These are phyloP conservation scores for Coronaproctus castanopsis DNA, from an alignment of 2,888 invertebrate species.

Conservation along the genomic window DNA sequence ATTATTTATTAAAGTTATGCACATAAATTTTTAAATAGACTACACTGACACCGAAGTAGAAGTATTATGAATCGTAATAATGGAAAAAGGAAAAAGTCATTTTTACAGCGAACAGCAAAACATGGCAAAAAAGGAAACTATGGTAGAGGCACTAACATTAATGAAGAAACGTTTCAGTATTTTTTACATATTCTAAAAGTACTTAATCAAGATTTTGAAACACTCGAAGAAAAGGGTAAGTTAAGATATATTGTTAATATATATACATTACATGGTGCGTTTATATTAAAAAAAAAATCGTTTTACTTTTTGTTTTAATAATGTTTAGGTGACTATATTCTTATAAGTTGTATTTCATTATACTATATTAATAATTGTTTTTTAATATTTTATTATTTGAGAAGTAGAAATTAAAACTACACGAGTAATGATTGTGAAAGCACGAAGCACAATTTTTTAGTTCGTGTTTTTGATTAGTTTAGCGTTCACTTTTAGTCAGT, in stretches of 20 bases:
- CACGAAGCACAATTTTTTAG: too few species aligned
- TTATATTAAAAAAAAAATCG: background rate
- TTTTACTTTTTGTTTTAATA: background rate
- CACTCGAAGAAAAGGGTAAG: constrained; percentile 14
- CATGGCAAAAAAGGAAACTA: constrained; percentile 13
- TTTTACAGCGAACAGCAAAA: constrained; percentile 12
- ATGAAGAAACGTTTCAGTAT: constrained; percentile 16
- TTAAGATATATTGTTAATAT: background rate
- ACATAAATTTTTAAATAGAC: too few species aligned
- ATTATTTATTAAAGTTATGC: too few species aligned
- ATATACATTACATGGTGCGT: too few species aligned
- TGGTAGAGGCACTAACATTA: constrained; percentile 13
- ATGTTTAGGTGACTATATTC: background rate
- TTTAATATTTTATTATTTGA: background rate
- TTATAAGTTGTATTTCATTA: too few species aligned
- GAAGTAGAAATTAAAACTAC: too few species aligned
- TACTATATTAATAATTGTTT: background rate
- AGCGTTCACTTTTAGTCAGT: too few species aligned
- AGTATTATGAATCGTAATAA: too few species aligned
- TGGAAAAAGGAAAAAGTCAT: constrained; percentile 12
- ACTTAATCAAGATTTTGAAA: constrained; percentile 14
- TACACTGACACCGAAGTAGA: too few species aligned
- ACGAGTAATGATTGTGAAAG: too few species aligned
- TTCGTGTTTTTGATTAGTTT: too few species aligned
- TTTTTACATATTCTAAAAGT: constrained; percentile 16